Percentiles rank a stretch among this genome's conserved stretches.
Conservation (phyloP, 2,797 vertebrate genomes). For the Mus minutoides region DNA sequence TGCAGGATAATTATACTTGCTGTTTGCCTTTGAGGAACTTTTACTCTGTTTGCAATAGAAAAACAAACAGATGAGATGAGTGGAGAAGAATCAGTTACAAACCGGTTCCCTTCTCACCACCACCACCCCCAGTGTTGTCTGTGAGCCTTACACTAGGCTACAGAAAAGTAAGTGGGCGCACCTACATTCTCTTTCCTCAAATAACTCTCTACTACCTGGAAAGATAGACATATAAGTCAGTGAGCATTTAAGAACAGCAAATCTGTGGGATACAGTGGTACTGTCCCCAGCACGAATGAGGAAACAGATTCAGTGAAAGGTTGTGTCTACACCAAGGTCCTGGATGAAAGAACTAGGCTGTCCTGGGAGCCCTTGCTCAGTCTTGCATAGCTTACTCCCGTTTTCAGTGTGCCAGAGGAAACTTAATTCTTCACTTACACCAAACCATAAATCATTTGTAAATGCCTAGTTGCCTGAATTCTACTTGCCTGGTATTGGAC, state of each 20-base stretch:
- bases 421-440: slow-evolving; percentile 33
- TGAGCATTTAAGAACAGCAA: slow-evolving; percentile 12
- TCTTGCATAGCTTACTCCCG: neutral
- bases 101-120: neutral
- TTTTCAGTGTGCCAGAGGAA: slow-evolving; percentile 40
- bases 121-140: slow-evolving; percentile 7
- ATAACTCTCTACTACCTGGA: neutral
- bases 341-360: slow-evolving; percentile 20
- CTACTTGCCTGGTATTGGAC: neutral
- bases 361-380: neutral
- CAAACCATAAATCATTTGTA: slow-evolving; percentile 43
- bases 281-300: neutral
- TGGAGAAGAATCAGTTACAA: slow-evolving; percentile 31
- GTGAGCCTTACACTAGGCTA: neutral
- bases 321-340: neutral
- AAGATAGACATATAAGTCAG: neutral
- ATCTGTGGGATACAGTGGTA: neutral
- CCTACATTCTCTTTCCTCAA: neutral
- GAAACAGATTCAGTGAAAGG: neutral
- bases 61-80: slow-evolving; percentile 49
- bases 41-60: slow-evolving; percentile 53
- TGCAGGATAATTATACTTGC: neutral
- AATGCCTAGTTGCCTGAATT: neutral
- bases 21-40: slow-evolving; percentile 38
- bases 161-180: slow-evolving; percentile 15